Evolutionary conservation across 2,888 invertebrate species (phyloP), one percentile per base, ranked within the genome.

Genomic region (Drosophila pseudotalamancana): DNA sequence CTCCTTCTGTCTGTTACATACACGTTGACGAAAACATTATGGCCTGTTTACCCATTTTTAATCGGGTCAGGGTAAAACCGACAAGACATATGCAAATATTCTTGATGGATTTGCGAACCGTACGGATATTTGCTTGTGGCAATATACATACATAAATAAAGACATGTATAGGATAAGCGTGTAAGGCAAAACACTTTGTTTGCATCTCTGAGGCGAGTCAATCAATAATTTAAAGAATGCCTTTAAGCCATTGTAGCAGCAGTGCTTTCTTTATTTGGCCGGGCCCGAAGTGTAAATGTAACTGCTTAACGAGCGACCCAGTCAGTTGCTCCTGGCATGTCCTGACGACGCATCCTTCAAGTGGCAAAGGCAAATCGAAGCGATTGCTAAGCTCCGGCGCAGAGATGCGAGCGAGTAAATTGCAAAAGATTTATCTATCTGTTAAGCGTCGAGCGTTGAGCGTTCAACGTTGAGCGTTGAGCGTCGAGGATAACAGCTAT

Each of bases 161-260:
- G n/a, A n/a, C n/a, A n/a, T n/a, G n/a, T n/a, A n/a, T n/a, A n/a
- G n/a, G n/a, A n/a, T n/a, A n/a, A n/a, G n/a, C n/a, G n/a, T n/a
- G n/a, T n/a, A n/a, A n/a, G n/a, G n/a, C n/a, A n/a, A n/a, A n/a
- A n/a, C n/a, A n/a, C n/a, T n/a, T n/a, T n/a, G n/a, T n/a, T n/a
- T n/a, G n/a, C n/a, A n/a, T n/a, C n/a, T n/a, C n/a, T n/a, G n/a
- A n/a, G n/a, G n/a, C n/a, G 50, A 42, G n/a, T 56, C 69, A 82
- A 79, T 85, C 77, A 85, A 83, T 79, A 85, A 67, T 79, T 79
- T 79, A 64, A 73, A 42, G 46, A 73, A 82, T 69, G 73, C 46
- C 82, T 80, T 78, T 45, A 64, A 78, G 62, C 51, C 63, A 62
- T 62, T 62, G 68, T 67, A 56, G 67, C 71, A 59, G 56, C 70